Evolutionary conservation across 2,113 vertebrate genomes (phyloP), one percentile per base, ranked within the genome.

Genomic region (Rhegmatorhina hoffmannsi): DNA sequence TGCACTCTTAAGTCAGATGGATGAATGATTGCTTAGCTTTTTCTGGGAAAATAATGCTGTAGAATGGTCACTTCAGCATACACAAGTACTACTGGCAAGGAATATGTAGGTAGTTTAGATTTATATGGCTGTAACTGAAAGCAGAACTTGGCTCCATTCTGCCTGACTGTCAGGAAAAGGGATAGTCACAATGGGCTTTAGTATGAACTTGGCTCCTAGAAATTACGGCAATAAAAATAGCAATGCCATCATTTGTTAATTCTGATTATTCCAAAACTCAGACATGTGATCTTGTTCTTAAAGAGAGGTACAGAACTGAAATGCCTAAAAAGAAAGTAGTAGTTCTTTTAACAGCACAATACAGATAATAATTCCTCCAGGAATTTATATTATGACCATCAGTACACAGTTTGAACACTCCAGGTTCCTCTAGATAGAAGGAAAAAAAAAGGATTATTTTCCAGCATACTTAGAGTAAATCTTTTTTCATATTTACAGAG

Each of bases 111-210:
- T 87, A 96, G 78, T 91, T 92, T 82, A 95, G 87, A 94, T 96
- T 95, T 97, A 97, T 94, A 63, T 46, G 73, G 38, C 74, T 91
- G 49, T 96, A 95, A 97, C 87, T 91, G 62, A 91, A 95, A 96
- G 81, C 93, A 97, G 94, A 94, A 92, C 70, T 95, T 95, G 89
- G 84, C 87, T 68, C 7, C 83, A 46, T 80, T 89, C 70, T 94
- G 74, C 87, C 78, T 95, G 81, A 92, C 78, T 92, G 70, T 93
- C 92, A 92, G 77, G 94, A 90, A 96, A 95, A 95, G 93, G 83
- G 89, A 97, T 96, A 96, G 91, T 89, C 95, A 97, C 96, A 81
- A 75, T 1, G 89, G 95, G 80, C 89, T 95, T 94, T 87, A 81
- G 64, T 56, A 91, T 75, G 76, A 94, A 94, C 49, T 62, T 96